Conservation (phyloP, 2,113 vertebrate genomes). For the Saguinus imperator region DNA sequence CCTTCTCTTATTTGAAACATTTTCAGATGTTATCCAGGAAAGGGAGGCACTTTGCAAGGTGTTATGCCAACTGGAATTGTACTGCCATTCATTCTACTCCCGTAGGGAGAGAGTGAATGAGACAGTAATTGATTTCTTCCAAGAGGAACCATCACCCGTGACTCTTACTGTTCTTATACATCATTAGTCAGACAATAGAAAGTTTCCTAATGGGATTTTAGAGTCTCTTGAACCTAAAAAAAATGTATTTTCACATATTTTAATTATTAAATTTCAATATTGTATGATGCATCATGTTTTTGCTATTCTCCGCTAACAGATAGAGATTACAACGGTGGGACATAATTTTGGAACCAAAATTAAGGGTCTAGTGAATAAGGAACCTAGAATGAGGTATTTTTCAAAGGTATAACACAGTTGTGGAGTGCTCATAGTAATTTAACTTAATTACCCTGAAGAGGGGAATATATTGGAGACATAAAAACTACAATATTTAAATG, state of each 20-base stretch:
- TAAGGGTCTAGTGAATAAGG: background rate
- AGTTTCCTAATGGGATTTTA: conserved; percentile 50
- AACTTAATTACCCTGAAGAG: background rate
- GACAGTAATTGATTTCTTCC: conserved; percentile 68
- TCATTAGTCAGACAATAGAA: conserved; percentile 62
- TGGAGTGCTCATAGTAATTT: background rate
- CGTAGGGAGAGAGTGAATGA: background rate
- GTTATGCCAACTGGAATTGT: conserved; percentile 36
- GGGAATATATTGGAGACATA: background rate
- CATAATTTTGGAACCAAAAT: background rate
- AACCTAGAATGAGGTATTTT: background rate
- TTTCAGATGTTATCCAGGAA: conserved; percentile 52
- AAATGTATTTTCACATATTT: background rate
- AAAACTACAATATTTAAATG: background rate
- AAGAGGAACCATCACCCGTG: conserved; percentile 25
- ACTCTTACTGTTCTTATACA: conserved; percentile 35
- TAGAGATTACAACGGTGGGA: background rate
- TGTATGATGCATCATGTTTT: background rate
- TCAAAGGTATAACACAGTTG: background rate
- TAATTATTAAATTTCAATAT: conserved; percentile 44
- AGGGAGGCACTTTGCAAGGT: background rate
- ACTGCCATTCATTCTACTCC: background rate
- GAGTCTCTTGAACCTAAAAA: conserved; percentile 23
- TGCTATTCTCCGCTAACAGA: background rate
- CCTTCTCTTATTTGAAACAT: background rate